These are phyloP conservation scores for Ellobius talpinus DNA, from an alignment of 2,113 vertebrate species.

Conservation along the genomic window DNA sequence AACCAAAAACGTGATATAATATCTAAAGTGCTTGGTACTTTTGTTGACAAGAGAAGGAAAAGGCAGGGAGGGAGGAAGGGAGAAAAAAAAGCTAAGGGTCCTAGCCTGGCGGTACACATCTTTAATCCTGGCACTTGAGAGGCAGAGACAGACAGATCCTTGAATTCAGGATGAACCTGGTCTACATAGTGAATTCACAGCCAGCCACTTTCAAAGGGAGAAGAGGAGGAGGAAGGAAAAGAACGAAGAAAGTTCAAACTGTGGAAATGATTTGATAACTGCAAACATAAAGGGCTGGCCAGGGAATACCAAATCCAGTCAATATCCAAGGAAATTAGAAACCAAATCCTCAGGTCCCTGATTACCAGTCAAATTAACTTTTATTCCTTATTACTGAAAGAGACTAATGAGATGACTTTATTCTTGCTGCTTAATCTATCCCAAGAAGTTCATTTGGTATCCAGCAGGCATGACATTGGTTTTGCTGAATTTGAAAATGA, in stretches of 20 bases:
- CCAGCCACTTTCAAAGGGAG: neutral
- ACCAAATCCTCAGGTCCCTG: neutral
- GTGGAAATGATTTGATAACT: neutral
- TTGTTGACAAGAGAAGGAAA: neutral
- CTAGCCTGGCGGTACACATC: neutral
- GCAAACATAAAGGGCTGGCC: neutral
- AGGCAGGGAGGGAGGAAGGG: neutral
- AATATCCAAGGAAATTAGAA: neutral
- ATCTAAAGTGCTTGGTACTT: conserved; percentile 10
- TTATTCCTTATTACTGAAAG: neutral
- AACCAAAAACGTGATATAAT: neutral
- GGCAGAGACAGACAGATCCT: neutral
- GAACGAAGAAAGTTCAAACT: neutral
- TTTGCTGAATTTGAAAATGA: conserved; percentile 94
- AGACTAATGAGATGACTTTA: neutral
- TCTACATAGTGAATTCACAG: neutral
- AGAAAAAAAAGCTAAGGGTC: neutral
- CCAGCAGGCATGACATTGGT: conserved; percentile 91
- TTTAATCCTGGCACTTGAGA: neutral
- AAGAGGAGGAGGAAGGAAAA: neutral
- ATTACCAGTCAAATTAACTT: neutral
- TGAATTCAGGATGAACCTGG: neutral
- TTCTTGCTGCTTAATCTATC: neutral
- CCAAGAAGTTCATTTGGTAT: conserved; percentile 93
- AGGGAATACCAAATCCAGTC: neutral